Evolutionary conservation across 2,113 vertebrate genomes (phyloP).

Genomic region (Setophaga coronata): DNA sequence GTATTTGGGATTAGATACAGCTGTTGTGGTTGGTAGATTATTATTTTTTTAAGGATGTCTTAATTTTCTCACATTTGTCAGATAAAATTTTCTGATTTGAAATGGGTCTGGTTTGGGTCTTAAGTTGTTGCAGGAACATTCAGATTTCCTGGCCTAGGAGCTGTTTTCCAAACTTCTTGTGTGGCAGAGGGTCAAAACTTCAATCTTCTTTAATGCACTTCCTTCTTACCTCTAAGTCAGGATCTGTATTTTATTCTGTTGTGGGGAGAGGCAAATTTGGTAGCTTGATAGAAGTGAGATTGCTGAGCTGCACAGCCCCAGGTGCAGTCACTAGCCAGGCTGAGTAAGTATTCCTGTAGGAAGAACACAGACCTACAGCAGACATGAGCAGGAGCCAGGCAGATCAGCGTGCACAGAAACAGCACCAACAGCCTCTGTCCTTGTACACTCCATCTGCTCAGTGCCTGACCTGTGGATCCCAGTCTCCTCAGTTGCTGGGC

Average conservation of each 20-base stretch:
- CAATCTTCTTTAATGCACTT: not conserved
- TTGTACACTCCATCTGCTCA: accelerated
- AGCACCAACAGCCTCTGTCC: not conserved
- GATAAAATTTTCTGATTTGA: not conserved
- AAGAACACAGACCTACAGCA: accelerated
- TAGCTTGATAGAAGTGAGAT: not conserved
- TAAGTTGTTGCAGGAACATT: not conserved
- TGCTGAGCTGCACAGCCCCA: not conserved
- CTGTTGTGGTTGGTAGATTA: not conserved
- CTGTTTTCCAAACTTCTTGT: not conserved
- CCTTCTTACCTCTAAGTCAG: not conserved
- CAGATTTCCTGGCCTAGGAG: not conserved
- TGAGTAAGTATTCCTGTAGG: not conserved
- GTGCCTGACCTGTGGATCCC: not conserved
- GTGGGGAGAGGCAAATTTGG: not conserved
- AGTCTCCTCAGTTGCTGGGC: not conserved
- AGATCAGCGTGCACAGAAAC: not conserved
- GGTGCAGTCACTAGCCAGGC: not conserved
- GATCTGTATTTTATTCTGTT: not conserved
- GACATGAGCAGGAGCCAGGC: accelerated
- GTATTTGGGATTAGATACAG: not conserved
- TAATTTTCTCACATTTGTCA: not conserved
- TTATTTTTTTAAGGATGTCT: not conserved
- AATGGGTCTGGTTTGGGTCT: not conserved
- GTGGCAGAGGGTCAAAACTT: not conserved